phyloP scores from a whole-genome alignment of 2,888 invertebrate species.

The Chrysotoxum bicinctum region DNA sequence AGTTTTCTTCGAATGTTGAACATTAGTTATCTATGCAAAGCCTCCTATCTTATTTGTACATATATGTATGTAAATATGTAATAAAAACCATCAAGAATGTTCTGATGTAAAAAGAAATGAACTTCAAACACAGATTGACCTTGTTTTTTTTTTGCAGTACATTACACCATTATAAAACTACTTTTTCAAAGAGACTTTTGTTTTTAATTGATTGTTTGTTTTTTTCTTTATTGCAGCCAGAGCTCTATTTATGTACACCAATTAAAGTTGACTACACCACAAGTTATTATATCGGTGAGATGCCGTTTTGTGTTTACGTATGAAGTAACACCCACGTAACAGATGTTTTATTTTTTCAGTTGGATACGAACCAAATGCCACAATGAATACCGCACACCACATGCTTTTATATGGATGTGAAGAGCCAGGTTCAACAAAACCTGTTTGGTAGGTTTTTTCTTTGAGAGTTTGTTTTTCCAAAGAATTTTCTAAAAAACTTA shows the following conservation, averaged over 20 bases:
- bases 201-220: neutral
- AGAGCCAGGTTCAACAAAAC: slow-evolving; percentile 82
- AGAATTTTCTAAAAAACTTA: slow-evolving; percentile 6
- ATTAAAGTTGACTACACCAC: slow-evolving; percentile 89
- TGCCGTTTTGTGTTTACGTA: neutral
- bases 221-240: slow-evolving; percentile 87
- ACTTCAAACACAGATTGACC: no score
- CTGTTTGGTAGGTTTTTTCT: slow-evolving; percentile 86
- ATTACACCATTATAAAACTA: no score
- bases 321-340: neutral
- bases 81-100: no score
- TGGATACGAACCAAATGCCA: slow-evolving; percentile 95
- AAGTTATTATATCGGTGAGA: slow-evolving; percentile 91
- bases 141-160: no score
- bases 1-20: no score
- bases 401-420: slow-evolving; percentile 96
- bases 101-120: no score
- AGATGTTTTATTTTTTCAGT: slow-evolving; percentile 83
- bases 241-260: slow-evolving; percentile 95
- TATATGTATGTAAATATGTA: no score
- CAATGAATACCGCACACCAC: slow-evolving; percentile 95
- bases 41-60: no score
- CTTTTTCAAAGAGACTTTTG: neutral
- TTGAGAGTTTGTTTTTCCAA: neutral
- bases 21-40: no score